These are phyloP conservation scores for Cryptoleucopteryx plumbea DNA, from an alignment of 2,113 vertebrate species.

Conservation along the genomic window DNA sequence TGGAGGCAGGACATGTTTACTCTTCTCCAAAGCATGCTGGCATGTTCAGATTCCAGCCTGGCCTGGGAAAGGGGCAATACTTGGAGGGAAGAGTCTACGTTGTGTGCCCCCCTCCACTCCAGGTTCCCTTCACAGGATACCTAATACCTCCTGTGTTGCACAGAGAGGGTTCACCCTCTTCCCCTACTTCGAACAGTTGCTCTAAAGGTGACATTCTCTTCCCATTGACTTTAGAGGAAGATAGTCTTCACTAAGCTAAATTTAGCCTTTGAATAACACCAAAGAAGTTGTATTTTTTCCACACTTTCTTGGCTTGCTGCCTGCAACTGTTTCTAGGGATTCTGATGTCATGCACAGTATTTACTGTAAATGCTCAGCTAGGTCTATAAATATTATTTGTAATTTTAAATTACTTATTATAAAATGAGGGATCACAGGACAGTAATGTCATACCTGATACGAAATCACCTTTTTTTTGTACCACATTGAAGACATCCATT, in stretches of 20 bases:
- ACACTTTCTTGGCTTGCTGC: not conserved
- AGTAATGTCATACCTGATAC: not conserved
- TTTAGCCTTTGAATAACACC: not conserved
- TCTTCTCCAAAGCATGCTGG: not conserved
- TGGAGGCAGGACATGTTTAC: not conserved
- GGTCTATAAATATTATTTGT: not conserved
- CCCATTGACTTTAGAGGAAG: not conserved
- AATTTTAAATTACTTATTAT: not conserved
- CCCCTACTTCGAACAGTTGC: not conserved
- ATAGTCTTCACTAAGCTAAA: not conserved
- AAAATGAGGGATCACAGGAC: not conserved
- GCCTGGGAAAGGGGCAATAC: not conserved
- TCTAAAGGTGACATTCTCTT: not conserved
- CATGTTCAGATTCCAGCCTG: not conserved
- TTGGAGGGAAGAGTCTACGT: not conserved
- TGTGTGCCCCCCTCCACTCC: not conserved
- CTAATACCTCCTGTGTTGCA: not conserved
- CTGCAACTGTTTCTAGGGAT: conserved; percentile 6
- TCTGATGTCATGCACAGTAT: not conserved
- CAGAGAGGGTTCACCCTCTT: not conserved
- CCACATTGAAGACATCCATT: not conserved
- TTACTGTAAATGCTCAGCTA: conserved; percentile 2
- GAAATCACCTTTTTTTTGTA: not conserved
- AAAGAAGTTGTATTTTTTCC: not conserved
- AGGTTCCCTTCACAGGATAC: not conserved